Evolutionary conservation across 2,888 invertebrate genomes (phyloP).

Genomic region (Agrochola litura): DNA sequence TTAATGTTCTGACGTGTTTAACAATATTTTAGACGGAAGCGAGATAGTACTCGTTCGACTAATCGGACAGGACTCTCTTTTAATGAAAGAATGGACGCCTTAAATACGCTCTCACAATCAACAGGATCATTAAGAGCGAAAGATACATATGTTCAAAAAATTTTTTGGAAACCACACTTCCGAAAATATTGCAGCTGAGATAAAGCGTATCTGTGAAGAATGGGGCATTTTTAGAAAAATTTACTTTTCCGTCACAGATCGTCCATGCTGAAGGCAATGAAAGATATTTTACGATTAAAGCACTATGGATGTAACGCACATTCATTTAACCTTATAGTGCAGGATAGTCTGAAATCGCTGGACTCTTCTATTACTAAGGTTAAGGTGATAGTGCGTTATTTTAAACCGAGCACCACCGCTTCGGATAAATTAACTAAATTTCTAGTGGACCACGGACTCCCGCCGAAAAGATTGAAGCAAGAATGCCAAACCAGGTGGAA

Average conservation of each 20-base stretch:
- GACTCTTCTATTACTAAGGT: background rate
- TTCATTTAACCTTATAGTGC: too few relatives aligned
- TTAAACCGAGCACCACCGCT: conserved; percentile 12
- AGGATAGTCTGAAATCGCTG: too few relatives aligned
- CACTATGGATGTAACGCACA: conserved; percentile 61
- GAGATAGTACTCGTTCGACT: too few relatives aligned
- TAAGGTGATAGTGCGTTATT: background rate
- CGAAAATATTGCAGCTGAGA: conserved; percentile 19
- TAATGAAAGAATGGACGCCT: too few relatives aligned
- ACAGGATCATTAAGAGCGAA: too few relatives aligned
- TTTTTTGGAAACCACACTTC: conserved; percentile 59
- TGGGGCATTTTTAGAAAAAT: conserved; percentile 55
- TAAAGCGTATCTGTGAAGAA: conserved; percentile 49
- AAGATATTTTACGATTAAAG: conserved; percentile 40
- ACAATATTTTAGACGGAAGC: too few relatives aligned
- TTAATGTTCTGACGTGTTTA: too few relatives aligned
- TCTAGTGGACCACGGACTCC: conserved; percentile 9
- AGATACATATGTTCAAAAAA: too few relatives aligned
- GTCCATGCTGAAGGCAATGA: conserved; percentile 49
- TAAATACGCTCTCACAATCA: too few relatives aligned
- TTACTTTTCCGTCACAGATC: conserved; percentile 67
- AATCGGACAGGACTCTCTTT: too few relatives aligned
- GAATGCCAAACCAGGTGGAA: conserved; percentile 38
- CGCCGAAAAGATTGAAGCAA: conserved; percentile 28
- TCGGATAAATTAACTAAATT: conserved; percentile 17